Base-by-base conservation (phyloP, 2,888 invertebrate species). In the Athalia cordata region DNA sequence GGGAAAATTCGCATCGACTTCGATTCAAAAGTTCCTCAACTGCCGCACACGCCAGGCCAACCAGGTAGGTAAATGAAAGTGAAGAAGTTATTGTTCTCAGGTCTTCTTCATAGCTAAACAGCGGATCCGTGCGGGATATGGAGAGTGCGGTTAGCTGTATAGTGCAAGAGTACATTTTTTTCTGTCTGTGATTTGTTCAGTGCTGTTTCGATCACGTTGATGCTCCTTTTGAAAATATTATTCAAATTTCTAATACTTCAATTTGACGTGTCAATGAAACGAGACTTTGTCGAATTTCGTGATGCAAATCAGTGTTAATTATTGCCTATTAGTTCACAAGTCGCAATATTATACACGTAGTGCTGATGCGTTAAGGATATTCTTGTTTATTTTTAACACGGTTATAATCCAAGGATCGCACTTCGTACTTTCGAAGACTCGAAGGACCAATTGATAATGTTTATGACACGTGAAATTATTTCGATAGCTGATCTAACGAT, bases 51-150 rank as follows among this genome's bases (percentile, higher is more conserved):
- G 29, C 29, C 29, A 59, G 47, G 47, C n/a, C 57, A 47, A 72
- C 45, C 47, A n/a, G 8, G 45, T 15, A n/a, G 59, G 59, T 45
- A 45, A 29, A 59, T 72, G 59, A 47, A 57, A 72, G 72, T 72
- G 59, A 72, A 72, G 59, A 8, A 57, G 72, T 72, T 72, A n/a
- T 72, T 72, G 72, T 59, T 13, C 13, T 4, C 52, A 68, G 52
- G 47, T 68, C 29, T 15, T 68, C 52, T 47, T 72, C 72, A 72
- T 45, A 59, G 72, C 47, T 59, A 72, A 13, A 43, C 72, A 47
- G 57, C 52, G 70, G 57, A 70, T 70, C 70, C 45, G 57, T 59
- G 47, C 57, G 57, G 52, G 57, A 45, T 59, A 72, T 45, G 47
- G 59, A 47, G 45, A 15, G 43, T 47, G 9, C 13, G 2, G 29